These are phyloP conservation scores for Lasaia peninsularis DNA, from an alignment of 1,140 invertebrate genomes.

Conservation along the genomic window DNA sequence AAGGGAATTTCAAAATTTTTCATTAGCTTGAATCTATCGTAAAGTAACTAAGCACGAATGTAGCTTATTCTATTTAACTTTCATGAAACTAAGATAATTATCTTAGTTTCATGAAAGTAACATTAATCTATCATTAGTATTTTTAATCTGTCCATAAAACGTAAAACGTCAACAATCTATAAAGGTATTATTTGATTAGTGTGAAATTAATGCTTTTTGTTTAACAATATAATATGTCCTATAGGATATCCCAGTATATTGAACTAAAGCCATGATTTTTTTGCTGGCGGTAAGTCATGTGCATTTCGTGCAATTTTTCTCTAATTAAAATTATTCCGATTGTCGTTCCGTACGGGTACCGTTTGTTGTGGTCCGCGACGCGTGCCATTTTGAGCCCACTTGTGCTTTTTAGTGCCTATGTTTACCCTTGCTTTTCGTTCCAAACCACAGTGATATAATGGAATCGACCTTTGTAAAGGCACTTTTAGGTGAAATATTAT, in stretches of 20 bases:
- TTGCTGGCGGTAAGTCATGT: slow-evolving; percentile 44
- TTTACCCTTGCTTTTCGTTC: slow-evolving; percentile 54
- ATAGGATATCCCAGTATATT: neutral
- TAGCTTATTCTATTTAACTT: too few relatives aligned
- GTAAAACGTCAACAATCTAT: too few relatives aligned
- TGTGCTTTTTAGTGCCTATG: slow-evolving; percentile 68
- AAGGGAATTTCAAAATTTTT: too few relatives aligned
- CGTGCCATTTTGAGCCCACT: slow-evolving; percentile 66
- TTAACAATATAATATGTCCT: too few relatives aligned
- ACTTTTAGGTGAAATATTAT: slow-evolving; percentile 22
- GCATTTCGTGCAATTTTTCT: slow-evolving; percentile 71
- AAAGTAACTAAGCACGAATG: too few relatives aligned
- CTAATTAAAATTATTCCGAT: slow-evolving; percentile 75
- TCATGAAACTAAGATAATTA: too few relatives aligned
- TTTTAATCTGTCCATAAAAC: too few relatives aligned
- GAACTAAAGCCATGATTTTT: neutral
- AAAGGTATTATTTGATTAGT: too few relatives aligned
- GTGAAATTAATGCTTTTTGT: too few relatives aligned
- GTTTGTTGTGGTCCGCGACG: slow-evolving; percentile 67
- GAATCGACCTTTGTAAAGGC: slow-evolving; percentile 45
- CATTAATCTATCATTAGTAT: too few relatives aligned
- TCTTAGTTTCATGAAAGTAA: too few relatives aligned
- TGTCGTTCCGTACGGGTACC: slow-evolving; percentile 50
- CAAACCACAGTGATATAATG: slow-evolving; percentile 36
- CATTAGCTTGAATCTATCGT: too few relatives aligned